Conservation (phyloP, 2,797 vertebrate species). For the Macrochelys suwanniensis region DNA sequence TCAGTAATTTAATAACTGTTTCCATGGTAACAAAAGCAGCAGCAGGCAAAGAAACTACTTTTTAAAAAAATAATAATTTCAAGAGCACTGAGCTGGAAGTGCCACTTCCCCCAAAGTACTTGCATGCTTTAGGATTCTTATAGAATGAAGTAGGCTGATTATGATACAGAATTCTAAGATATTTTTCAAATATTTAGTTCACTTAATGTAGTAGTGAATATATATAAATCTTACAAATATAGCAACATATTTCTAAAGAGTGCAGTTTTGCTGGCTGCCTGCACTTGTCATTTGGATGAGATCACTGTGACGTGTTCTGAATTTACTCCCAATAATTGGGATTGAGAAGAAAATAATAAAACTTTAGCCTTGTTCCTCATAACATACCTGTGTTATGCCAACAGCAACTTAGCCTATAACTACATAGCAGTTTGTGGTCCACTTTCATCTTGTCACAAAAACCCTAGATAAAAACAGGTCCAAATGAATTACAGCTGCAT, state of each 20-base stretch:
- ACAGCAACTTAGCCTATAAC: not conserved
- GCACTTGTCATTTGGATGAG: not conserved
- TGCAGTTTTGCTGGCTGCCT: too few relatives aligned
- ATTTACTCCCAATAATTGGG: not conserved
- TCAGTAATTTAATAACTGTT: not conserved
- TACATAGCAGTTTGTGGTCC: too few relatives aligned
- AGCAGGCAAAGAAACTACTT: accelerated
- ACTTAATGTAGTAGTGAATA: too few relatives aligned
- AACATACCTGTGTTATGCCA: not conserved
- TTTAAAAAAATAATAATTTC: accelerated
- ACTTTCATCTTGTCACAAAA: not conserved
- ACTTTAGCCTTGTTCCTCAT: not conserved
- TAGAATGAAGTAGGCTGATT: not conserved
- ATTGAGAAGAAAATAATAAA: not conserved
- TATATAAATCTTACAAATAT: too few relatives aligned
- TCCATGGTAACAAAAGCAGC: not conserved
- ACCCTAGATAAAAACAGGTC: not conserved
- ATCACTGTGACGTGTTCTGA: not conserved
- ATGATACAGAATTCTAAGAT: too few relatives aligned
- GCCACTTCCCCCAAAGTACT: not conserved
- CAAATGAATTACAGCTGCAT: not conserved
- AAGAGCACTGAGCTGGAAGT: not conserved
- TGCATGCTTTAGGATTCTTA: not conserved
- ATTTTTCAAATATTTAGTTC: not conserved
- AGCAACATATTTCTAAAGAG: too few relatives aligned